Evolutionary conservation across 2,888 invertebrate genomes (phyloP), one percentile per base, ranked within the genome.

Genomic region (Macaria notata): DNA sequence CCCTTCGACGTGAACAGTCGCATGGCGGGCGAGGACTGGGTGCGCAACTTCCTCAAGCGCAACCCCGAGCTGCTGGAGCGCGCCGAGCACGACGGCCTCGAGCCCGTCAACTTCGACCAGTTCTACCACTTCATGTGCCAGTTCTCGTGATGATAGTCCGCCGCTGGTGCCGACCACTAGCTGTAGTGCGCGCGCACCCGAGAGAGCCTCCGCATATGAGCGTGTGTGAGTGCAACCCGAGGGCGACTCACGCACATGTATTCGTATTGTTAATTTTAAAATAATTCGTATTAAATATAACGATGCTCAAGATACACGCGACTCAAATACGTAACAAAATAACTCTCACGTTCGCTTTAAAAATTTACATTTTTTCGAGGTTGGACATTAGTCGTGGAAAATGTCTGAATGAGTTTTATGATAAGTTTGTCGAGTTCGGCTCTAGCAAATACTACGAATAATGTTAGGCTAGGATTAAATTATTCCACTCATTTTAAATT

Each of bases 1-100:
- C 89, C 88, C 4, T 92, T 91, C 63, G 91, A 91, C 54, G 83
- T 84, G 3, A 89, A 91, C 76, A 81, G 84, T 43, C 76, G 88
- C 51, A 92, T 92, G 88, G 92, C 92, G 0, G 92, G 92, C 31
- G 86, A 88, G 65, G 91, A 92, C 64, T 92, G 92, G 92, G 87
- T 92, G 19, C 81, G 88, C 65, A 91, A 91, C 64, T 92, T 92
- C 72, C 72, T 92, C 30, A 92, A 91, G 59, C 73, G 92, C 56
- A 88, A 92, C 62, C 88, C 91, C 0, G 91, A 91, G 63, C 74
- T 91, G 36, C 70, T 86, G 38, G 83, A 88, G 53, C 85, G 76
- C 64, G 75, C 88, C 4, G 86, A 86, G 41, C 81, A 78, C 61
- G 89, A 90, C 33, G 86, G 86, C 43, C 66, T 88, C 66, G 89